Evolutionary conservation across 30 jellyfish, hydroid and myxozoan species (phyloP).

Genomic region (Chrysaora quinquecirrha): DNA sequence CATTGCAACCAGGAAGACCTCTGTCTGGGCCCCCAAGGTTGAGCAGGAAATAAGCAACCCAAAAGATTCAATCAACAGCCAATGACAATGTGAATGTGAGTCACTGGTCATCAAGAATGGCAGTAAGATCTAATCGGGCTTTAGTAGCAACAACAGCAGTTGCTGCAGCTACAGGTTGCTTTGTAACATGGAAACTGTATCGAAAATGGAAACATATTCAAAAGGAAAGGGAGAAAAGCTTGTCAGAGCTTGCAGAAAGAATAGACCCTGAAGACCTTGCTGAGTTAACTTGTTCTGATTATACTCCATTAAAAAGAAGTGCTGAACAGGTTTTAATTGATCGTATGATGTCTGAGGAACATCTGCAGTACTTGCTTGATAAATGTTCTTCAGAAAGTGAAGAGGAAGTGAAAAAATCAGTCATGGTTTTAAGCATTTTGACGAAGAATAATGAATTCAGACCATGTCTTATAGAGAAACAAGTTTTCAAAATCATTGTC

Average conservation of each 20-base stretch:
- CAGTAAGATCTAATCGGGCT: conserved; percentile 44
- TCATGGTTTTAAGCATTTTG: conserved; percentile 53
- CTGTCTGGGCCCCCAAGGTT: no score
- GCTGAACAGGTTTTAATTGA: conserved; percentile 84
- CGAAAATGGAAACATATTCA: conserved; percentile 40
- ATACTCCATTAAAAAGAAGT: conserved; percentile 50
- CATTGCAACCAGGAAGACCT: no score
- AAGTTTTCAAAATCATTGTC: conserved; percentile 29
- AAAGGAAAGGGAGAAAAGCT: conserved; percentile 50
- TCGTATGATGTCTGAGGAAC: conserved; percentile 56
- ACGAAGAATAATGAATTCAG: conserved; percentile 59
- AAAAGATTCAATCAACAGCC: no score
- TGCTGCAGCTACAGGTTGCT: conserved; percentile 72
- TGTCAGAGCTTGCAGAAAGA: conserved; percentile 56
- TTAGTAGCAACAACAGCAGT: conserved; percentile 72
- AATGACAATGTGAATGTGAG: no score
- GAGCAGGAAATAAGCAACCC: no score
- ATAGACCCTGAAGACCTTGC: conserved; percentile 63
- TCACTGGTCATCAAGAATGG: no score
- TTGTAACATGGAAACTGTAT: conserved; percentile 68
- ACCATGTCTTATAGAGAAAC: conserved; percentile 1
- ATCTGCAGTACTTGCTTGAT: conserved; percentile 35
- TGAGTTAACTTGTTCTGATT: conserved; percentile 48
- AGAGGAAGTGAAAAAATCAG: conserved; percentile 57
- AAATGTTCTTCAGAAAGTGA: conserved; percentile 31